Conservation (phyloP, 1,140 invertebrate genomes). For the Euwallacea fornicatus region DNA sequence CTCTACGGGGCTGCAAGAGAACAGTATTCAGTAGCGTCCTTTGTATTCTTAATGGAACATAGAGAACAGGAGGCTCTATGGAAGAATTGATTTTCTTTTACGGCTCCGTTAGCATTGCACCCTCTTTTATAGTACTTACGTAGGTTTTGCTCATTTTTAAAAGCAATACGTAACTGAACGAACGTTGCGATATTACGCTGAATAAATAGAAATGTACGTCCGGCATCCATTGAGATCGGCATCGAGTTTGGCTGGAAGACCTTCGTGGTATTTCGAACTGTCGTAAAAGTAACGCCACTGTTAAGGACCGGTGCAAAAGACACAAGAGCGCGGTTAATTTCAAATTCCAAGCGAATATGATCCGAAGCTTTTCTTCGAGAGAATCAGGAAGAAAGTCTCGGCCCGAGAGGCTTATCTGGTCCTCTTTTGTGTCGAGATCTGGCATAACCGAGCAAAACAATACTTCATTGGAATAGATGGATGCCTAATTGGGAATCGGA, state of each 20-base stretch:
- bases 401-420: conserved; percentile 43
- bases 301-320: conserved; percentile 19
- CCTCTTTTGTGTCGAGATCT: conserved; percentile 43
- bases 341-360: conserved; percentile 47
- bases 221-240: too few relatives aligned
- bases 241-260: too few relatives aligned
- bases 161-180: too few relatives aligned
- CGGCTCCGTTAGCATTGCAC: too few relatives aligned
- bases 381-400: conserved; percentile 35
- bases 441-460: conserved; percentile 42
- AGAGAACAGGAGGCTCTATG: too few relatives aligned
- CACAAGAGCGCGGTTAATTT: conserved; percentile 44
- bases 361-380: conserved; percentile 45
- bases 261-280: too few relatives aligned
- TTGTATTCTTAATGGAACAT: too few relatives aligned
- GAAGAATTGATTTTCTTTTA: too few relatives aligned
- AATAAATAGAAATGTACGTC: too few relatives aligned
- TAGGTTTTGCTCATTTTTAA: too few relatives aligned
- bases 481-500: conserved; percentile 45
- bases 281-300: conserved; percentile 16
- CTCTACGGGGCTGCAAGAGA: conserved; percentile 35
- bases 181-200: too few relatives aligned
- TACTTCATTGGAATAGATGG: conserved; percentile 45
- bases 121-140: too few relatives aligned
- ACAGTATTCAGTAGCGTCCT: conserved; percentile 13